Evolutionary conservation across 2,888 invertebrate species (phyloP).

Genomic region (Sclerodermus sp.): DNA sequence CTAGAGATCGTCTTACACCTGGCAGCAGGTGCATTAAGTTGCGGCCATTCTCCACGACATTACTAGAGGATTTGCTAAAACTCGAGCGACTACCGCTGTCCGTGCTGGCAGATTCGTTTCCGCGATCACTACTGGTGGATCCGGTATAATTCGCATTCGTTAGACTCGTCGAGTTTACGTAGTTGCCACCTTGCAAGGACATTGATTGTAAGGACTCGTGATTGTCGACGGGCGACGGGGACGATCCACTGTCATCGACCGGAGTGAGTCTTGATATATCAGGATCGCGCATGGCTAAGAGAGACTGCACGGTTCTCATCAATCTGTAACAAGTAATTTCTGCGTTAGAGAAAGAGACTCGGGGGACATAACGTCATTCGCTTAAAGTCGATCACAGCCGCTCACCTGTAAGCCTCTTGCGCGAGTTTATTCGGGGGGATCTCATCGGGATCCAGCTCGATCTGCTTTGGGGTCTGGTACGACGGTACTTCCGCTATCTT

Average conservation of each 20-base stretch:
- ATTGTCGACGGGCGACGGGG: conserved; percentile 29
- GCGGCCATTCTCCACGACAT: background rate
- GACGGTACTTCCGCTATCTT: background rate
- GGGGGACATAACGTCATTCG: too few relatives aligned
- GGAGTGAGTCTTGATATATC: conserved; percentile 57
- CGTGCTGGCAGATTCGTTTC: conserved; percentile 26
- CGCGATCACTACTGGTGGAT: conserved; percentile 30
- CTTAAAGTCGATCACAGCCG: too few relatives aligned
- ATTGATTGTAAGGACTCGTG: conserved; percentile 9
- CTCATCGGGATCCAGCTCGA: conserved; percentile 57
- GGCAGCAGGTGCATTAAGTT: conserved; percentile 25
- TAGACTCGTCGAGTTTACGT: conserved; percentile 32
- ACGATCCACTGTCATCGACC: conserved; percentile 25
- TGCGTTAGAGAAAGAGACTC: too few relatives aligned
- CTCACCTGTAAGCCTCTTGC: conserved; percentile 65
- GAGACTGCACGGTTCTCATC: conserved; percentile 67
- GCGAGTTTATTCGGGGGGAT: conserved; percentile 67
- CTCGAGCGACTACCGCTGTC: conserved; percentile 31
- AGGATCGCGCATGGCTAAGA: conserved; percentile 67
- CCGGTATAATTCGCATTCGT: conserved; percentile 21
- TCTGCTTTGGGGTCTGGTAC: conserved; percentile 45
- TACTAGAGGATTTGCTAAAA: conserved; percentile 18
- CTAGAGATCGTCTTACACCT: conserved; percentile 43
- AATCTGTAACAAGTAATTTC: conserved; percentile 51
- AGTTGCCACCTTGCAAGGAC: conserved; percentile 25